A percentile compares a stretch with the other conserved stretches of the same genome.
Conservation (phyloP, 1,140 invertebrate genomes). For the Phocides pigmalion region DNA sequence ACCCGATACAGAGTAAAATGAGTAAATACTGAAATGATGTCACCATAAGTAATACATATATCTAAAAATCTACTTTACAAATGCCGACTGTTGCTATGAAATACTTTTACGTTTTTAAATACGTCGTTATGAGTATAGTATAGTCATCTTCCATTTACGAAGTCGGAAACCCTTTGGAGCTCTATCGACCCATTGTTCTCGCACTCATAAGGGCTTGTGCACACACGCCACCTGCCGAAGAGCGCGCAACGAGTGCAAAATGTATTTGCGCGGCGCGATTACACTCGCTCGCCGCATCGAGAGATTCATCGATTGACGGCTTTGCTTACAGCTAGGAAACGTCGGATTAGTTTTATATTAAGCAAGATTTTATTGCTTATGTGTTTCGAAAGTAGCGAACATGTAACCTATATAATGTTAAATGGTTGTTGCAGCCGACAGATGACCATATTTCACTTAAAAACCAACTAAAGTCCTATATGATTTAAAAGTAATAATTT, state of each 20-base stretch:
- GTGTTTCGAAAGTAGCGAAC: too few species aligned
- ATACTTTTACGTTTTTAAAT: not conserved
- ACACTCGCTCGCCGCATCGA: slow-evolving; percentile 44
- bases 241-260: slow-evolving; percentile 56
- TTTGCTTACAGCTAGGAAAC: slow-evolving; percentile 15
- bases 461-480: too few species aligned
- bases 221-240: slow-evolving; percentile 54
- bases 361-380: not conserved
- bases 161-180: slow-evolving; percentile 18
- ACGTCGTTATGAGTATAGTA: not conserved
- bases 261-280: slow-evolving; percentile 61
- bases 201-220: slow-evolving; percentile 46
- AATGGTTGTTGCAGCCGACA: too few species aligned
- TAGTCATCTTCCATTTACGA: slow-evolving; percentile 2
- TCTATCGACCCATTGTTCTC: slow-evolving; percentile 25
- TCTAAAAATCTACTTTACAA: too few species aligned
- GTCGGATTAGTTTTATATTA: slow-evolving; percentile 9
- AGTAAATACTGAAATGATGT: too few species aligned
- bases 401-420: too few species aligned
- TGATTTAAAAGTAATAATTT: too few species aligned
- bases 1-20: too few species aligned
- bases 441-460: too few species aligned
- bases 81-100: too few species aligned
- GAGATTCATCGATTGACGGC: slow-evolving; percentile 27
- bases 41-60: too few species aligned